A percentile compares a stretch with the other conserved stretches of the same genome.
These are phyloP conservation scores for Hypomecis punctinalis DNA, from an alignment of 2,888 invertebrate genomes.

Conservation along the genomic window DNA sequence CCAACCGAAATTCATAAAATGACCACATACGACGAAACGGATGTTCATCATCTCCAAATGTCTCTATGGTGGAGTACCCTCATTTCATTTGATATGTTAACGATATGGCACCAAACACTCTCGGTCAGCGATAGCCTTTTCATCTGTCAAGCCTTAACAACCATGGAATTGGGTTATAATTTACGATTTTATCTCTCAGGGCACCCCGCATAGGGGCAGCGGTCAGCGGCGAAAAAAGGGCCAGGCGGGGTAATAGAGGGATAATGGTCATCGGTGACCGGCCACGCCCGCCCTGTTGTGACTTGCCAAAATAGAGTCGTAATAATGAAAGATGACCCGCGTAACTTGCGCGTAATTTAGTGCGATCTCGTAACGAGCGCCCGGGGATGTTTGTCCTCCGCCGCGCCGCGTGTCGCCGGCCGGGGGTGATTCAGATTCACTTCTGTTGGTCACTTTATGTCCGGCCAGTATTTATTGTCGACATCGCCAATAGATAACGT, in stretches of 20 bases:
- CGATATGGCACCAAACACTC: slow-evolving; percentile 72
- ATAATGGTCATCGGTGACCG: slow-evolving; percentile 73
- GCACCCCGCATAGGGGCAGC: slow-evolving; percentile 80
- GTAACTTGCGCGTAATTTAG: slow-evolving; percentile 79
- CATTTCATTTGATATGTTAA: slow-evolving; percentile 78
- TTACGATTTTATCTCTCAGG: slow-evolving; percentile 82
- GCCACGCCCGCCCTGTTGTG: slow-evolving; percentile 78
- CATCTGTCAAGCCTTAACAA: slow-evolving; percentile 83
- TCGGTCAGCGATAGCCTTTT: slow-evolving; percentile 77
- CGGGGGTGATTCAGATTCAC: slow-evolving; percentile 75
- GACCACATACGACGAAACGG: slow-evolving; percentile 53
- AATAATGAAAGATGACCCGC: slow-evolving; percentile 81
- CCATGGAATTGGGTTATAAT: slow-evolving; percentile 84
- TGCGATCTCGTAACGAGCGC: slow-evolving; percentile 71
- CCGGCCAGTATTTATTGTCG: slow-evolving; percentile 67
- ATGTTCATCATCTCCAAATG: slow-evolving; percentile 73
- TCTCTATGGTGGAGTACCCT: slow-evolving; percentile 70
- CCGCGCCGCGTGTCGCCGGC: slow-evolving; percentile 56
- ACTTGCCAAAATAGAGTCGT: slow-evolving; percentile 83
- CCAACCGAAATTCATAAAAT: slow-evolving; percentile 48
- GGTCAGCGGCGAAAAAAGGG: slow-evolving; percentile 77
- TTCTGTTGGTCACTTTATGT: slow-evolving; percentile 77
- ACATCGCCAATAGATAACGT: slow-evolving; percentile 62
- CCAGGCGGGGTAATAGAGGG: slow-evolving; percentile 64
- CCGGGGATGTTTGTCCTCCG: slow-evolving; percentile 68